Percentiles rank a stretch among this genome's conserved stretches.
Evolutionary conservation across 2,797 vertebrate species (phyloP).

Genomic region (Pelobates cultripes): DNA sequence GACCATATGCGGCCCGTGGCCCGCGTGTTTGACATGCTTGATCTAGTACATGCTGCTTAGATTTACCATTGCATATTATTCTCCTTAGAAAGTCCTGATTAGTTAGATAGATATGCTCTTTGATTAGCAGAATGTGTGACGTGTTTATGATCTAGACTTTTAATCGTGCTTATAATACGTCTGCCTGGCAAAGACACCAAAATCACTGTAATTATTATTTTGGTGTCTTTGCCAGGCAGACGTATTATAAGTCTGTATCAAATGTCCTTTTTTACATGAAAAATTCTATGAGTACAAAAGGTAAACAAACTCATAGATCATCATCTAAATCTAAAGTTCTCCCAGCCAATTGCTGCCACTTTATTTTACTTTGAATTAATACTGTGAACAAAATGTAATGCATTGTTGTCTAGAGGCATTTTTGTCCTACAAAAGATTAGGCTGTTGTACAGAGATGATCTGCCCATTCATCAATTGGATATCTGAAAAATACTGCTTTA

Average conservation of each 20-base stretch:
- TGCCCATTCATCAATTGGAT: conserved; percentile 12
- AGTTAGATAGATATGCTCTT: too few relatives aligned
- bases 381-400: conserved; percentile 25
- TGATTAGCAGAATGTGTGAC: too few relatives aligned
- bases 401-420: conserved; percentile 5
- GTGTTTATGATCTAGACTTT: background rate
- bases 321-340: conserved; percentile 1
- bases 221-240: too few relatives aligned
- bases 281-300: background rate
- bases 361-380: conserved; percentile 16
- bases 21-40: too few relatives aligned
- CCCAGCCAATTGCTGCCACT: background rate
- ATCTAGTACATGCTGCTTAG: too few relatives aligned
- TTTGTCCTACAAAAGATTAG: conserved; percentile 26
- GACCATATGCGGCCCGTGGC: too few relatives aligned
- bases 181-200: too few relatives aligned
- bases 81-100: too few relatives aligned
- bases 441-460: conserved; percentile 15
- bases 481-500: conserved; percentile 10
- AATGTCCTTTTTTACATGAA: background rate
- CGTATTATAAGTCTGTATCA: too few relatives aligned
- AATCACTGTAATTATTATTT: too few relatives aligned
- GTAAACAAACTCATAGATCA: conserved; percentile 5
- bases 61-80: too few relatives aligned
- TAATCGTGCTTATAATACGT: background rate